phyloP scores from a whole-genome alignment of 2,888 invertebrate genomes.

The Torymus auratus region DNA sequence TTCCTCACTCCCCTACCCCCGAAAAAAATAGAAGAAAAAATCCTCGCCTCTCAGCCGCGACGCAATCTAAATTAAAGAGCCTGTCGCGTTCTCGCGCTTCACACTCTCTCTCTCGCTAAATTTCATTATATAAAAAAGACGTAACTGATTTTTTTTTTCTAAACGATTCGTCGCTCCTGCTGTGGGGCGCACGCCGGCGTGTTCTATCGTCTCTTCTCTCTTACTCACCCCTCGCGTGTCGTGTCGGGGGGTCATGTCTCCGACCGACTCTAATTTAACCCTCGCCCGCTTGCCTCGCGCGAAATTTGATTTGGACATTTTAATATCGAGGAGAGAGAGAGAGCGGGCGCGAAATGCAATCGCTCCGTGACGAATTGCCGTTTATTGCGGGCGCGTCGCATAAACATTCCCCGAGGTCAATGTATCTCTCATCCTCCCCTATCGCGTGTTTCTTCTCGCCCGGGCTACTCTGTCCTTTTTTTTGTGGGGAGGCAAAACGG shows the following conservation, averaged over 20 bases:
- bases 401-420: slow-evolving; percentile 47
- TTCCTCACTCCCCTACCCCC: too few species aligned
- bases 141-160: slow-evolving; percentile 38
- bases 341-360: slow-evolving; percentile 46
- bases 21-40: too few species aligned
- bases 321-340: slow-evolving; percentile 47
- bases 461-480: neutral
- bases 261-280: slow-evolving; percentile 58
- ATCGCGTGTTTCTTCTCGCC: neutral
- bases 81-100: slow-evolving; percentile 2
- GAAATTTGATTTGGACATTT: slow-evolving; percentile 60
- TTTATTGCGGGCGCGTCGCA: slow-evolving; percentile 47
- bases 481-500: slow-evolving; percentile 29
- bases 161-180: slow-evolving; percentile 20
- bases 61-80: slow-evolving; percentile 7
- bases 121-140: slow-evolving; percentile 28
- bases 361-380: slow-evolving; percentile 50
- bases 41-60: neutral
- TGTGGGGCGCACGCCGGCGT: slow-evolving; percentile 30
- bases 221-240: too few species aligned
- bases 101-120: neutral
- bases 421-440: neutral
- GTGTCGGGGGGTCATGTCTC: too few species aligned
- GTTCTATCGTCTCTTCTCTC: too few species aligned
- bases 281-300: slow-evolving; percentile 43